Evolutionary conservation across 2,888 invertebrate species (phyloP), one percentile per base, ranked within the genome.

Genomic region (Sinohyriopsis cumingii): DNA sequence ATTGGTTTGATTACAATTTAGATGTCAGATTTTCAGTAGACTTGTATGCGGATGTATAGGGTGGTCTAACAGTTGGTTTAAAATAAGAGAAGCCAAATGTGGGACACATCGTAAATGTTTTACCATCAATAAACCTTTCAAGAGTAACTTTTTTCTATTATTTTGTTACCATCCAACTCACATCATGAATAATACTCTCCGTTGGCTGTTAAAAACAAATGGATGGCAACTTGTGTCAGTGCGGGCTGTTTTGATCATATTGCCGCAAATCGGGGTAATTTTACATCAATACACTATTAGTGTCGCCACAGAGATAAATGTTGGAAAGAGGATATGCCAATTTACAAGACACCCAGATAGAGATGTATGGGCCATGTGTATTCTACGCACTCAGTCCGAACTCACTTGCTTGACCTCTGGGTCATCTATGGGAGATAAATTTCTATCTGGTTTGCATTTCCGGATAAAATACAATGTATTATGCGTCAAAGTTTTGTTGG

Each of bases 321-420:
- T 71, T 55, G 55, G 68, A 70, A 77, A 77, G 61, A 57, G 25
- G 75, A 77, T 75, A 71, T 67, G 54, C 68, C 70, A 71, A 73
- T 77, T 77, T 73, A 63, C 55, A 54, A 59, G 65, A n/a, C 60
- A 63, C 59, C 33, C 65, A 65, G 71, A 68, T 73, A 60, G 63
- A 62, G 28, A 63, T 56, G 61, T 66, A 62, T 68, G 72, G 70
- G 73, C 73, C 73, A 72, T 73, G 73, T 75, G 71, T 77, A 63
- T 61, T 45, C 15, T 15, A 45, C 12, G 45, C 15, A 45, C 45
- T 45, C 45, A 45, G 9, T 45, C 45, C 45, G 45, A 45, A 15
- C 45, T 15, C 45, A 15, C 22, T 28, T 63, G 53, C 45, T 63
- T 63, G 24, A 45, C 45, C 45, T 45, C 12, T 45, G 45, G 12